Evolutionary conservation across 2,888 invertebrate genomes (phyloP), one percentile per base, ranked within the genome.

Genomic region (Platycheirus albimanus): DNA sequence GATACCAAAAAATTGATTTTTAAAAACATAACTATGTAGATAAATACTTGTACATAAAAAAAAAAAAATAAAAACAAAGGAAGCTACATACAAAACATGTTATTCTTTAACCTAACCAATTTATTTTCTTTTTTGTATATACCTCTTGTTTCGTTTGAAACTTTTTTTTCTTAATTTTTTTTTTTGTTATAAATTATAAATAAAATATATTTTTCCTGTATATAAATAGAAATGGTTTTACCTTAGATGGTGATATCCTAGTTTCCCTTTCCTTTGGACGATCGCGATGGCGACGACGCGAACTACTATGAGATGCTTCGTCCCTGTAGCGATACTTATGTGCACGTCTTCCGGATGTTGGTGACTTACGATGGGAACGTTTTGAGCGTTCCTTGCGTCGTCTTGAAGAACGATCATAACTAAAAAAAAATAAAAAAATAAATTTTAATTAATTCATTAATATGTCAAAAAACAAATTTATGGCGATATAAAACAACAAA

Each of bases 371-470:
- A 86, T 96, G 94, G 88, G 96, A 96, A 87, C 96, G 94, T 91
- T 96, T 97, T 91, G 96, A 96, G 86, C 96, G 94, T 88, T 96
- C 93, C 94, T 96, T 91, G 93, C 95, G 92, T 92, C 96, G 89
- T 93, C 95, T 90, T 94, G 96, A 91, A 93, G 94, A 92, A 93
- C 96, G 95, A 86, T 91, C 91, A 87, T 90, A 90, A 86, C 91
- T 91, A 86, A 36, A 89, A 88, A 38, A 64, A 69, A 64, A 66
- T 64, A 58, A 71, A 58, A 20, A 78, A 71, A 67, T 17, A 61
- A 47, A 28, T 13, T 17, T 58, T 45, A 36, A 63, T 64, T 17
- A 61, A 47, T 19, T 24, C 5, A 49, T 72, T 11, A 30, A 28
- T n/a, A 30, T 30, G 4, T 17, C 8, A 20, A 6, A n/a, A 15